Percentiles rank a stretch among this genome's conserved stretches.
Conservation (phyloP, 2,888 invertebrate species). For the Hydropsyche betteni region DNA sequence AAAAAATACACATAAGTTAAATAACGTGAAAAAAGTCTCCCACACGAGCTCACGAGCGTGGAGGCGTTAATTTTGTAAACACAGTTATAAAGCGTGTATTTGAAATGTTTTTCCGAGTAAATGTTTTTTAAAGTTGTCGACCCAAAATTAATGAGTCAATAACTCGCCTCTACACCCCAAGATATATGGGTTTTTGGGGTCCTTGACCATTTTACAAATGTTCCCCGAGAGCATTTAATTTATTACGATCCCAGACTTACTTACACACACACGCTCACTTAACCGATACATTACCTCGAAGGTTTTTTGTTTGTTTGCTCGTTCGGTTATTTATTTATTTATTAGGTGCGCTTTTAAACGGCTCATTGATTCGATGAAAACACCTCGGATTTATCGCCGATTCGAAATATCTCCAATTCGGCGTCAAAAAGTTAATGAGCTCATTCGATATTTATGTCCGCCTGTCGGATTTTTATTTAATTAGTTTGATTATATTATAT, state of each 20-base stretch:
- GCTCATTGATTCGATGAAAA: no score
- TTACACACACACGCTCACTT: no score
- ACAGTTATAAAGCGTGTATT: conserved; percentile 50
- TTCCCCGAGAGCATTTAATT: conserved; percentile 37
- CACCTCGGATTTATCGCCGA: no score
- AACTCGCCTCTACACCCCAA: conserved; percentile 41
- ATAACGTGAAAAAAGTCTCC: conserved; percentile 17
- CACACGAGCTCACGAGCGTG: conserved; percentile 22
- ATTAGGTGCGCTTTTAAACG: no score
- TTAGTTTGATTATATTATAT: no score
- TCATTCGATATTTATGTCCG: no score
- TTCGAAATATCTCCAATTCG: no score
- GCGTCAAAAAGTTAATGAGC: no score
- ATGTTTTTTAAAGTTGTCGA: conserved; percentile 49
- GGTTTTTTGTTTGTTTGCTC: no score
- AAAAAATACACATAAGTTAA: background rate
- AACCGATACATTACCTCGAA: no score
- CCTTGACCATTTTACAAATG: conserved; percentile 41
- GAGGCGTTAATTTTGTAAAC: conserved; percentile 49
- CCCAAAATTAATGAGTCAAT: conserved; percentile 50
- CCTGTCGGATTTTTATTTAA: no score
- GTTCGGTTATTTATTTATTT: no score
- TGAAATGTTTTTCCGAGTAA: conserved; percentile 46
- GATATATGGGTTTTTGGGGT: conserved; percentile 11
- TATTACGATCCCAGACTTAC: conserved; percentile 4